Evolutionary conservation across 2,113 vertebrate genomes (phyloP).

Genomic region (Megalops atlanticus): DNA sequence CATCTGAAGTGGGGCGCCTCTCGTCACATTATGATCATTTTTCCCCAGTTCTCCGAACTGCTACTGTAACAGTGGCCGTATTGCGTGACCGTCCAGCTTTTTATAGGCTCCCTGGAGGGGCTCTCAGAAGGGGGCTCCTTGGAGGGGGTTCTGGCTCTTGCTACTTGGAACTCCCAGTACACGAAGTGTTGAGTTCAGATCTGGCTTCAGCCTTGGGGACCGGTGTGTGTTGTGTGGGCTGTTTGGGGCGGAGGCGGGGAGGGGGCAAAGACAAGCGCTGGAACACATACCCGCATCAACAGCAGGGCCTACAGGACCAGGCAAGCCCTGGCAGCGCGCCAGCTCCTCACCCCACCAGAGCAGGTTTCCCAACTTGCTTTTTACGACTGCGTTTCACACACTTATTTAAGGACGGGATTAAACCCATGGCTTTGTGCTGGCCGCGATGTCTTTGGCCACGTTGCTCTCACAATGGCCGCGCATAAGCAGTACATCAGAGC

Average conservation of each 20-base stretch:
- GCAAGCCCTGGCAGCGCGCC: slow-evolving; percentile 12
- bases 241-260: background rate
- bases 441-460: too few relatives aligned
- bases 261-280: slow-evolving; percentile 18
- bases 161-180: background rate
- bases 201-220: background rate
- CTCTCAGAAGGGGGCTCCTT: background rate
- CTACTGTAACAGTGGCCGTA: background rate
- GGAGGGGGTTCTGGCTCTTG: background rate
- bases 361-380: background rate
- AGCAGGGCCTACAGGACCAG: background rate
- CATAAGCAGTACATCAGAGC: too few relatives aligned
- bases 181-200: background rate
- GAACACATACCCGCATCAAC: slow-evolving; percentile 25
- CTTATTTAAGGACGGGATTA: too few relatives aligned
- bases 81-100: background rate
- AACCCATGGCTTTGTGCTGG: too few relatives aligned
- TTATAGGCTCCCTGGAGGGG: background rate
- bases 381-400: too few relatives aligned
- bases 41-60: background rate
- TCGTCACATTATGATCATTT: background rate
- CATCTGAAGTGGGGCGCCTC: background rate
- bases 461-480: too few relatives aligned
- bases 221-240: background rate
- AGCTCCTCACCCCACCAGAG: background rate